Evolutionary conservation across 2,888 invertebrate species (phyloP).

Genomic region (Troglohyphantes excavatus): DNA sequence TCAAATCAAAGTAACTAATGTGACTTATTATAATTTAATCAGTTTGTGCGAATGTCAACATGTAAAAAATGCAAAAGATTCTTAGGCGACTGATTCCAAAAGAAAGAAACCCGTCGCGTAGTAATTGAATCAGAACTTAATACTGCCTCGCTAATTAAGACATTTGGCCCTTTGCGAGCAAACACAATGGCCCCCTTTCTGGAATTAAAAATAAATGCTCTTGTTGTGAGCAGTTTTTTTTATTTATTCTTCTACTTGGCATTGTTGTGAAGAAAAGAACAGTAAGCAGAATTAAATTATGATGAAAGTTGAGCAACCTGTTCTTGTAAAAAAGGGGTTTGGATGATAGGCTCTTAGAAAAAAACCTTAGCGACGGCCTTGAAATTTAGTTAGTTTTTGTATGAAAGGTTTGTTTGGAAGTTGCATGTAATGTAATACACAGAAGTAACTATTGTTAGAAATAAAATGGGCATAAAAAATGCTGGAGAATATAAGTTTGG

Average conservation of each 20-base stretch:
- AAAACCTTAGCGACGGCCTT: constrained; percentile 9
- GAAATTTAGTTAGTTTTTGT: background rate
- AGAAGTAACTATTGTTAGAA: no score
- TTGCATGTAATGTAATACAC: no score
- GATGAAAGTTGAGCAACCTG: constrained; percentile 48
- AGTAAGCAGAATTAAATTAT: constrained; percentile 18
- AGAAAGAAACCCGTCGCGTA: no score
- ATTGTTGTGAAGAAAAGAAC: constrained; percentile 30
- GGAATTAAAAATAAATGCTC: constrained; percentile 35
- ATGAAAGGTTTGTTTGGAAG: background rate
- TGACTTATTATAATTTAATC: no score
- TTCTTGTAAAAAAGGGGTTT: background rate
- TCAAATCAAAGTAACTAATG: no score
- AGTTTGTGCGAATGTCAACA: no score
- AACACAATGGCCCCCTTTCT: constrained; percentile 40
- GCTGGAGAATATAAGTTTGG: no score
- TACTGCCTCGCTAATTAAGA: constrained; percentile 37
- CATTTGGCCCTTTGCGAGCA: constrained; percentile 13
- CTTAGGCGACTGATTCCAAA: no score
- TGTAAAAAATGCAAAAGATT: no score
- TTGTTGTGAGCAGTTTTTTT: background rate
- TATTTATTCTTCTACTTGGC: constrained; percentile 3
- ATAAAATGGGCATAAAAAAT: no score
- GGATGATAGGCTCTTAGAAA: background rate
- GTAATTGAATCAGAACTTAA: constrained; percentile 15